phyloP scores from a whole-genome alignment of 2,113 vertebrate species.

The Amblyornis subalaris region DNA sequence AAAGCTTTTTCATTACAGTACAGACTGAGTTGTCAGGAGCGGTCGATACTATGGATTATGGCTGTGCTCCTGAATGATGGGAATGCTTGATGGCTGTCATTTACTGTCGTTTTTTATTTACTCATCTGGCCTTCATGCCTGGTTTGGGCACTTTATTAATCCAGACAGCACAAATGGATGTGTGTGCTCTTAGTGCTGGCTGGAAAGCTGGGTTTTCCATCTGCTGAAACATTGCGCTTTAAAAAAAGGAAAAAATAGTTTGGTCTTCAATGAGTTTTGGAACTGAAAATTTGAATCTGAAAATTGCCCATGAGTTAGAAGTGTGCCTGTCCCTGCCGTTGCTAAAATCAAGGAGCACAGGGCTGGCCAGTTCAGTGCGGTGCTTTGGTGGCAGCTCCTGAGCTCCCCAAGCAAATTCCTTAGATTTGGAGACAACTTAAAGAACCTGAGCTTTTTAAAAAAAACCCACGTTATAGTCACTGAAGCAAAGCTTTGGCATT shows the following conservation, averaged over 20 bases:
- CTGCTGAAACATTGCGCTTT: neutral
- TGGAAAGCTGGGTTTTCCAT: neutral
- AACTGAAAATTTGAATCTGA: neutral
- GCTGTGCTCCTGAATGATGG: conserved; percentile 17
- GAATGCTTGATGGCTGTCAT: conserved; percentile 58
- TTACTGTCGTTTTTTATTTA: conserved; percentile 56
- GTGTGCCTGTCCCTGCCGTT: accelerated
- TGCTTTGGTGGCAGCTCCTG: neutral
- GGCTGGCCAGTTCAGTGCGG: accelerated
- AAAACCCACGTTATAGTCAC: neutral
- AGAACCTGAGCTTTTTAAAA: neutral
- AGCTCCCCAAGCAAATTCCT: neutral
- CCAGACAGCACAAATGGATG: conserved; percentile 36
- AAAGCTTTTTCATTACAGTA: conserved; percentile 25
- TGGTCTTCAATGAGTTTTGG: neutral
- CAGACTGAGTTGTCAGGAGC: conserved; percentile 21
- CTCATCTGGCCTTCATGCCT: conserved; percentile 46
- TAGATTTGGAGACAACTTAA: neutral
- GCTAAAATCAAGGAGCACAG: neutral
- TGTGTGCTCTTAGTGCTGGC: neutral
- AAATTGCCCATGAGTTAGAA: neutral
- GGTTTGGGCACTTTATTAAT: conserved; percentile 43
- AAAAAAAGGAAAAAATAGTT: neutral
- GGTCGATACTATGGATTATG: conserved; percentile 46
- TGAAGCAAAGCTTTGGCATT: neutral